Evolutionary conservation across 2,113 vertebrate species (phyloP).

Genomic region (Elanus axillaris): DNA sequence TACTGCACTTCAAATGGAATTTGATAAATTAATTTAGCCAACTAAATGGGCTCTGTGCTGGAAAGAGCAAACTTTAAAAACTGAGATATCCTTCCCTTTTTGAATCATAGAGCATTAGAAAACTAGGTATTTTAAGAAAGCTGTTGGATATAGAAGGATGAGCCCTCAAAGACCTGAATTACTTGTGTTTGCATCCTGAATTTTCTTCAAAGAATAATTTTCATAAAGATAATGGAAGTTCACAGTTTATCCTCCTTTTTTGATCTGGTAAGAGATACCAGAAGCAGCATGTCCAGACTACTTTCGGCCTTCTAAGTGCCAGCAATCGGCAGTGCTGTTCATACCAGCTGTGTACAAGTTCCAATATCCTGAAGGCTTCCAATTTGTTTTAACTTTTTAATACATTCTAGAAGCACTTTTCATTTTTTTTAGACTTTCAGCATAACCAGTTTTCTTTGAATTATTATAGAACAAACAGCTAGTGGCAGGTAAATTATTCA

Average conservation of each 20-base stretch:
- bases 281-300: not conserved
- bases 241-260: not conserved
- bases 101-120: not conserved
- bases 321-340: not conserved
- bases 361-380: conserved; percentile 35
- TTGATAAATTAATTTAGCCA: conserved; percentile 9
- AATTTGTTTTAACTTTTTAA: conserved; percentile 49
- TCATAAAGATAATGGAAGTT: not conserved
- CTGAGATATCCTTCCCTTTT: not conserved
- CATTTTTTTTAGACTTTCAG: not conserved
- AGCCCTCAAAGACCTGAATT: not conserved
- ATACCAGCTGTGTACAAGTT: not conserved
- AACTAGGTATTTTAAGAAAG: not conserved
- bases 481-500: conserved; percentile 71
- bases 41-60: not conserved
- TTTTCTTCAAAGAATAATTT: conserved; percentile 12
- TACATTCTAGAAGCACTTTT: not conserved
- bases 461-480: conserved; percentile 67
- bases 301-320: not conserved
- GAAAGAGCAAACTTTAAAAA: not conserved
- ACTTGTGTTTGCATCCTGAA: not conserved
- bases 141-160: not conserved
- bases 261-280: not conserved
- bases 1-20: not conserved
- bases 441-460: conserved; percentile 60